phyloP scores from a whole-genome alignment of 2,888 invertebrate species.

The Lithodes maja region DNA sequence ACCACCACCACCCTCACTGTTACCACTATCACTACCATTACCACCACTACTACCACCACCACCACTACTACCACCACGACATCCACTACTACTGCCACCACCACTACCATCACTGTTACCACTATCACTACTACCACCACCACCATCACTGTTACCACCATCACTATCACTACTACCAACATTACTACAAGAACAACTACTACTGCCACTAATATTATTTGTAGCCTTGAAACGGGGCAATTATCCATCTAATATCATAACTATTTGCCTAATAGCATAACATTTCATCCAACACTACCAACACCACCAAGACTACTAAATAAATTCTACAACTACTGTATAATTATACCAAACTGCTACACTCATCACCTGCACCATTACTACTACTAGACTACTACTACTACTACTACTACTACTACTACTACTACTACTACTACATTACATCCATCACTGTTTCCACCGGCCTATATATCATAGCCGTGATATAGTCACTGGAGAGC shows the following conservation, averaged over 20 bases:
- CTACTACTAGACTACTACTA: neutral
- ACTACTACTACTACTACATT: slow-evolving; percentile 4
- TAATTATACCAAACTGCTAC: neutral
- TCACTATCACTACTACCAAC: neutral
- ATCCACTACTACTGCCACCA: neutral
- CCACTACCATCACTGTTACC: neutral
- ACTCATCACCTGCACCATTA: neutral
- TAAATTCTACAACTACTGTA: too few species aligned
- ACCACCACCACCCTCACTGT: neutral
- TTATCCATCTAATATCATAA: too few species aligned
- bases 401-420: slow-evolving; percentile 8
- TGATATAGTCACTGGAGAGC: too few species aligned
- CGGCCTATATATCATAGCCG: too few species aligned
- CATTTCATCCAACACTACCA: too few species aligned
- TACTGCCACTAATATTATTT: neutral
- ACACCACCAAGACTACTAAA: too few species aligned
- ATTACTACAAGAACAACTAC: neutral
- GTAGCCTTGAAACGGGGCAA: too few species aligned
- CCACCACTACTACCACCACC: neutral
- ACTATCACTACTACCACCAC: too few species aligned
- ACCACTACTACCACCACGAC: neutral
- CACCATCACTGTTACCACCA: neutral
- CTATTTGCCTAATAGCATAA: too few species aligned
- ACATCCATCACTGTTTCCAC: neutral
- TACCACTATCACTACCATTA: neutral